Base-by-base conservation (phyloP, 2,113 vertebrate genomes). In the Corynorhinus townsendii region DNA sequence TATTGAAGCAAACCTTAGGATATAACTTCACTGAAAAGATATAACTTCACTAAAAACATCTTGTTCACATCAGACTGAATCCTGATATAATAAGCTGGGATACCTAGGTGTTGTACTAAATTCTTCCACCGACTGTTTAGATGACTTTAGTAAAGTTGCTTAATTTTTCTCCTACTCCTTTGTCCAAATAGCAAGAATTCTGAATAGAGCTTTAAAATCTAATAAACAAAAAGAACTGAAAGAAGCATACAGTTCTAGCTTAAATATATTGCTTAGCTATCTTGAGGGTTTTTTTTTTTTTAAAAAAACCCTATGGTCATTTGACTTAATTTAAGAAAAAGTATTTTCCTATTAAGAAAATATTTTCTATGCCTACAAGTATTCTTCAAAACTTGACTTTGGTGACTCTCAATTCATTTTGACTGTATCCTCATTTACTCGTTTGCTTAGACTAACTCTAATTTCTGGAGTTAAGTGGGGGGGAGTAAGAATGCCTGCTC, bases 101-200 rank as follows among this genome's bases (percentile, higher is more conserved):
- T 76, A 87, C 28, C 69, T 75, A 91, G 35, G 5, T 40, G 64
- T 82, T 77, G 8, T 72, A 40, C 56, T 73, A 16, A 71, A 90
- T 66, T 82, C 30, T 89, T 93, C 40, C 45, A 38, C 14, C 59
- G 47, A 83, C 8, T 26, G 28, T 35, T 69, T 91, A 82, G 14
- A 20, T 47, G 20, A 47, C 8, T 83, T 91, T 14, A 77, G 54
- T 82, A 81, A 87, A 82, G 26, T 72, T 83, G 7, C 38, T 95
- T 86, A 77, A 47, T 94, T 91, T 80, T 95, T 81, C 54, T 86
- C 14, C 49, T 80, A 38, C 49, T 91, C 52, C 5, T 95, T 92
- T 94, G 62, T 35, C 30, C 4, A 81, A 77, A 90, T 35, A 43
- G 24, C 73, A 96, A 79, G 38, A 89, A 72, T 35, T 43, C 24